phyloP scores from a whole-genome alignment of 2,113 vertebrate species.

The Seriola aureovittata region DNA sequence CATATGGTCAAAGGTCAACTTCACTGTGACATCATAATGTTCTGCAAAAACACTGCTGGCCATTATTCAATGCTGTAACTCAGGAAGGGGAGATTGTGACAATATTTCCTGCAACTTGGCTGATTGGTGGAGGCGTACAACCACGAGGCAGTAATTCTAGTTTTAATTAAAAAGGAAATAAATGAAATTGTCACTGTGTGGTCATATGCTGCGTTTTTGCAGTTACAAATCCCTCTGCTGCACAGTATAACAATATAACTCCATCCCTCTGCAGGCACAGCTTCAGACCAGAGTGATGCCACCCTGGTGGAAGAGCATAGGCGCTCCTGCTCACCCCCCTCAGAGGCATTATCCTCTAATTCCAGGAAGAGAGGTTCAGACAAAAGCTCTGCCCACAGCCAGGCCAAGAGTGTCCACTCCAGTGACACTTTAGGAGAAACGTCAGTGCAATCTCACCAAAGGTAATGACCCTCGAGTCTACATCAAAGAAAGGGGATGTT shows the following conservation, averaged over 20 bases:
- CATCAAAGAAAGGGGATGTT: background rate
- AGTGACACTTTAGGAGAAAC: constrained; percentile 85
- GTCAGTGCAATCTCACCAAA: constrained; percentile 84
- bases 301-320: constrained; percentile 85
- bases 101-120: no score
- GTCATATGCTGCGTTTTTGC: background rate
- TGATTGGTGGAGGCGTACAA: no score
- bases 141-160: no score
- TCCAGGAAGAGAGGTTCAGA: constrained; percentile 79
- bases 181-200: background rate
- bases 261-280: constrained; percentile 38
- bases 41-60: no score
- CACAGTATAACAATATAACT: background rate
- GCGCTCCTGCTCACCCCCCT: constrained; percentile 74
- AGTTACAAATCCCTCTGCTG: background rate
- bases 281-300: constrained; percentile 82
- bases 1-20: no score
- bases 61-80: no score
- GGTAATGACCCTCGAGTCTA: constrained; percentile 80
- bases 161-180: background rate
- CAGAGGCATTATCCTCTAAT: constrained; percentile 82
- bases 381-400: constrained; percentile 80
- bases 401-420: constrained; percentile 81
- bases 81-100: no score
- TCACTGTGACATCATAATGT: no score